Percentiles rank a stretch among this genome's conserved stretches.
These are phyloP conservation scores for Procambarus clarkii DNA, from an alignment of 1,140 invertebrate genomes.

Conservation along the genomic window DNA sequence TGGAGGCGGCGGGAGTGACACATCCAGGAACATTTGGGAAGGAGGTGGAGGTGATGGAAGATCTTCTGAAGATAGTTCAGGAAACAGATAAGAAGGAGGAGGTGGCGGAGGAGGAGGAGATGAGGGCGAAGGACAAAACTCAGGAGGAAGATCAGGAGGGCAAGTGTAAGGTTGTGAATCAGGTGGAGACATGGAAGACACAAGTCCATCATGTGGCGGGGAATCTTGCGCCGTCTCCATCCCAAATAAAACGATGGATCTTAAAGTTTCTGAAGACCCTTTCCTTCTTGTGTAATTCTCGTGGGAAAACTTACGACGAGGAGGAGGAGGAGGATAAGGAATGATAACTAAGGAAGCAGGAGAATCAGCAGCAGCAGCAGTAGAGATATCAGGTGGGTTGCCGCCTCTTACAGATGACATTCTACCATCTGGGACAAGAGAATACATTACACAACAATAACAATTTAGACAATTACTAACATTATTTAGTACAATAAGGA, in stretches of 20 bases:
- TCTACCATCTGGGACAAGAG: conserved; percentile 68
- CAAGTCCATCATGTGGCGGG: background rate
- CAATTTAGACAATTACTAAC: background rate
- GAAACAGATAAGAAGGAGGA: conserved; percentile 46
- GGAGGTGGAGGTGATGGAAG: conserved; percentile 60
- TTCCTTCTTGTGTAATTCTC: background rate
- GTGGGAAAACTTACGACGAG: conserved; percentile 30
- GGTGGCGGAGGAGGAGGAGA: conserved; percentile 61
- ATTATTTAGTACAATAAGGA: too few species aligned
- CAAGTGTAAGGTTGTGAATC: background rate
- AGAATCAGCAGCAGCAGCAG: conserved; percentile 33
- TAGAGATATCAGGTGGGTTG: conserved; percentile 28
- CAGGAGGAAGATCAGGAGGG: conserved; percentile 23
- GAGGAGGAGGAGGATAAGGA: conserved; percentile 25
- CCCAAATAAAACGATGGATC: background rate
- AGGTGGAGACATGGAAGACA: background rate
- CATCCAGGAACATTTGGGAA: conserved; percentile 15
- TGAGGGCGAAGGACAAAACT: conserved; percentile 30
- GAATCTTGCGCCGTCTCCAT: background rate
- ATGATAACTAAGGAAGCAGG: background rate
- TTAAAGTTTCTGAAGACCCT: background rate
- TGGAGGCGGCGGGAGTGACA: conserved; percentile 10
- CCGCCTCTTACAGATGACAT: conserved; percentile 56
- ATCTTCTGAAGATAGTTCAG: conserved; percentile 50
- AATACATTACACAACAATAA: conserved; percentile 39